Evolutionary conservation across 2,797 vertebrate genomes (phyloP).

Genomic region (Hephaestus fuliginosus): DNA sequence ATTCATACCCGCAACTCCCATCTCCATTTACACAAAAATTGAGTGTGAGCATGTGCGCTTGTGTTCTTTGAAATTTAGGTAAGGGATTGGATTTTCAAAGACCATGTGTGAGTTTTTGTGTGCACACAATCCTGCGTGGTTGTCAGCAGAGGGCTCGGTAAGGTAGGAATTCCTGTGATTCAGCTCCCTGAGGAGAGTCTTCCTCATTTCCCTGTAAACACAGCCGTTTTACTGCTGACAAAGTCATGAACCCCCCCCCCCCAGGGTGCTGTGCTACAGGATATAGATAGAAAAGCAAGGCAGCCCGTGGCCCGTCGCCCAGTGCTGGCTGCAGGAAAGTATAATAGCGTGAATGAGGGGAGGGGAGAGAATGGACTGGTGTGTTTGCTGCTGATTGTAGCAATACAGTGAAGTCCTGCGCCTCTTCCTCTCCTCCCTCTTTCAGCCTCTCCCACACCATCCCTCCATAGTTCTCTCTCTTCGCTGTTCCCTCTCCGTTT

Average conservation of each 20-base stretch:
- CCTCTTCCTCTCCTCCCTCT: slow-evolving; percentile 17
- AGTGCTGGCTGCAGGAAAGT: slow-evolving; percentile 27
- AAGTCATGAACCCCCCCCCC: slow-evolving; percentile 68
- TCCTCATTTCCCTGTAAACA: slow-evolving; percentile 74
- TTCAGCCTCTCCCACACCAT: slow-evolving; percentile 9
- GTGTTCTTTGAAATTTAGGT: slow-evolving; percentile 21
- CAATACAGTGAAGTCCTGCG: slow-evolving; percentile 52
- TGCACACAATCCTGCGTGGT: slow-evolving; percentile 7
- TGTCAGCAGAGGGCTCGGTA: slow-evolving; percentile 41
- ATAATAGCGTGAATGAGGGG: slow-evolving; percentile 32
- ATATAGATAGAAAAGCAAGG: slow-evolving; percentile 73
- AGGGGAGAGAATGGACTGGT: slow-evolving; percentile 20
- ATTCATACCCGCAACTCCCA: slow-evolving; percentile 46
- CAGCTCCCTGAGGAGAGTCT: slow-evolving; percentile 68
- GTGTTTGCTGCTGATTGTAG: slow-evolving; percentile 63
- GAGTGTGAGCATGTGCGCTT: background rate
- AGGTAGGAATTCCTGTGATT: slow-evolving; percentile 63
- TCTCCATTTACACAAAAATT: slow-evolving; percentile 39
- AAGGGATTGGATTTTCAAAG: slow-evolving; percentile 25
- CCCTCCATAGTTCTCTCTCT: slow-evolving; percentile 13
- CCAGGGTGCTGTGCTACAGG: slow-evolving; percentile 63
- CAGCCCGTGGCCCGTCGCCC: slow-evolving; percentile 55
- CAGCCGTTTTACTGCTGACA: slow-evolving; percentile 74
- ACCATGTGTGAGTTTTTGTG: slow-evolving; percentile 10
- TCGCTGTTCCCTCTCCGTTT: slow-evolving; percentile 22